These are phyloP conservation scores for Loxodonta africana DNA, from an alignment of 2,113 vertebrate genomes.

Conservation along the genomic window DNA sequence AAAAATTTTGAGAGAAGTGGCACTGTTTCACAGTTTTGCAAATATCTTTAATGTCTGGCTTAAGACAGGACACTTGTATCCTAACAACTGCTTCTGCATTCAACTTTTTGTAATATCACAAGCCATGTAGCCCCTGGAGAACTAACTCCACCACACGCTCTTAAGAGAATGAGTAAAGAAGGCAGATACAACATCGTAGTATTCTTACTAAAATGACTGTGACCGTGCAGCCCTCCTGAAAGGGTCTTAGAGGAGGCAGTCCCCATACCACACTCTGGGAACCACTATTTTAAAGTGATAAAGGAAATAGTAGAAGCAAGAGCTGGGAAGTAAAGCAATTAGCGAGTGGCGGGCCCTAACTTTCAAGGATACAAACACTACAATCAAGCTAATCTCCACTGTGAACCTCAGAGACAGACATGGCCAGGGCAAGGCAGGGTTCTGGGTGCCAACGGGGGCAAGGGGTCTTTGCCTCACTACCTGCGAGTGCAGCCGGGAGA, in stretches of 20 bases:
- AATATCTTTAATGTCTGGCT: conserved; percentile 19
- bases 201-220: neutral
- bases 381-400: neutral
- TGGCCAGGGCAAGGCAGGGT: neutral
- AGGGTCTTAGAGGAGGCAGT: neutral
- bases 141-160: neutral
- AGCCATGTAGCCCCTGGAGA: neutral
- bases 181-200: neutral
- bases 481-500: neutral
- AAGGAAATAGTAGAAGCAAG: neutral
- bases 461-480: neutral
- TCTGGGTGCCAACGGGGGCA: neutral
- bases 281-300: neutral
- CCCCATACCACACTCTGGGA: neutral
- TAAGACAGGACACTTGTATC: neutral
- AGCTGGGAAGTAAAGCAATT: conserved; percentile 7
- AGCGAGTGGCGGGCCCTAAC: neutral
- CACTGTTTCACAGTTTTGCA: neutral
- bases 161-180: conserved; percentile 37
- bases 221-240: neutral
- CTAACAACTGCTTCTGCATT: neutral
- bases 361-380: neutral
- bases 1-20: conserved; percentile 5
- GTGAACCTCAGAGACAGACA: neutral
- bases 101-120: neutral